Base-by-base conservation (phyloP, 2,888 invertebrate genomes). In the Neoitamus cyanurus region DNA sequence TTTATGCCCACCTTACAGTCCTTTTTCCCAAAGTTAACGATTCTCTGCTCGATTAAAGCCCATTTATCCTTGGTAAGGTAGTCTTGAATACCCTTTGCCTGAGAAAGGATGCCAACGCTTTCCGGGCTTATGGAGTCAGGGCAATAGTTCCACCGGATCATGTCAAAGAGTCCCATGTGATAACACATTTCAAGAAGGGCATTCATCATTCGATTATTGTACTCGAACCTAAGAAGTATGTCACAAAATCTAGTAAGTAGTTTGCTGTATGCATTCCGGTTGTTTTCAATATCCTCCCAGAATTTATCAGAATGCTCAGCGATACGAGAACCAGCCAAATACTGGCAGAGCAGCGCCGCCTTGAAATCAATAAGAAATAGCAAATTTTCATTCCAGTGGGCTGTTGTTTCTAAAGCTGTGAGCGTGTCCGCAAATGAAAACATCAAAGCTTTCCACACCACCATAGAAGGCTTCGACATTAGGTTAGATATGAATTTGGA, bases 11-110 rank as follows among this genome's bases (percentile, higher is more conserved):
- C 88, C 15, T 90, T 90, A 70, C 90, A 90, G 4, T 87, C 86
- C 2, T 87, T 86, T 77, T 90, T 89, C 13, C 91, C 91, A 84
- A 91, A 91, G 42, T 91, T 91, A 7, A 90, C 88, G 34, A 91
- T 89, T n/a, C 90, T 87, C 85, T 91, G 90, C 42, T 89, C 88
- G 9, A 91, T 88, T 68, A 90, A 85, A 1, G 87, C 87, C 91
- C 91, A 91, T 83, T 91, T 90, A 3, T 89, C 88, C 6, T 84
- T 72, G 0, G 88, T 86, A 2, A 91, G 87, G 72, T 90, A 90
- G 0, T 87, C 85, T 58, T 90, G 88, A 1, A 90, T 77, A 6
- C 86, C 86, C 36, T 87, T 86, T 0, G 85, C 4, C 9, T 68
- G 5, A 15, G 85, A 46, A 1, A 28, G 70, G 7, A 78, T 75